phyloP scores from a whole-genome alignment of 2,888 invertebrate genomes.

The Strigamia maritima region DNA sequence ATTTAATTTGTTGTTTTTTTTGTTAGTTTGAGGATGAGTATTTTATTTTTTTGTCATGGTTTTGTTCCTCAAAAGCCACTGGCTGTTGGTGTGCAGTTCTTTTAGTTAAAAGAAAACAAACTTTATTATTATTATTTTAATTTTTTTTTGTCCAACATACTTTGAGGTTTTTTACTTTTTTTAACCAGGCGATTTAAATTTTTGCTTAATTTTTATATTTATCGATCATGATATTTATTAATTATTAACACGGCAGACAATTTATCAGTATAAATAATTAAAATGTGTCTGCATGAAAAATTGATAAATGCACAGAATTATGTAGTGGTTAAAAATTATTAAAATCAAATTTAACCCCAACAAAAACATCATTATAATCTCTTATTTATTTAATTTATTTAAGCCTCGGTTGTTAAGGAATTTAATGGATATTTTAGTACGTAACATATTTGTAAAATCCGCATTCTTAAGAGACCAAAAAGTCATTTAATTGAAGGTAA shows the following conservation, averaged over 20 bases:
- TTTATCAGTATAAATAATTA: background rate
- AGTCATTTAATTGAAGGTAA: slow-evolving; percentile 27
- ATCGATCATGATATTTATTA: slow-evolving; percentile 5
- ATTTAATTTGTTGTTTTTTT: too few species aligned
- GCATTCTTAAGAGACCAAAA: background rate
- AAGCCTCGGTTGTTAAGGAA: background rate
- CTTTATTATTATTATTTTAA: background rate
- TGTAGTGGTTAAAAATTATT: background rate
- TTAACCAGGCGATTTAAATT: too few species aligned
- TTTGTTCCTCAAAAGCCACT: too few species aligned
- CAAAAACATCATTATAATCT: too few species aligned
- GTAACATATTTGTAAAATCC: background rate
- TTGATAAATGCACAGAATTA: background rate
- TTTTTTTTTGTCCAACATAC: too few species aligned
- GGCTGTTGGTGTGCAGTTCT: too few species aligned
- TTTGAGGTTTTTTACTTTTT: too few species aligned
- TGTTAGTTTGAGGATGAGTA: too few species aligned
- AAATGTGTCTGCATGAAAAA: background rate
- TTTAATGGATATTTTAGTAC: background rate
- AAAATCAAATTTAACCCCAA: too few species aligned
- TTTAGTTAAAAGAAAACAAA: too few species aligned
- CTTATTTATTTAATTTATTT: background rate
- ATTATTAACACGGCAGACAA: slow-evolving; percentile 12
- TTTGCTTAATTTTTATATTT: background rate
- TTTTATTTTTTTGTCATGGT: too few species aligned